Base-by-base conservation (phyloP, 2,888 invertebrate species). In the Drosophila colorata region DNA sequence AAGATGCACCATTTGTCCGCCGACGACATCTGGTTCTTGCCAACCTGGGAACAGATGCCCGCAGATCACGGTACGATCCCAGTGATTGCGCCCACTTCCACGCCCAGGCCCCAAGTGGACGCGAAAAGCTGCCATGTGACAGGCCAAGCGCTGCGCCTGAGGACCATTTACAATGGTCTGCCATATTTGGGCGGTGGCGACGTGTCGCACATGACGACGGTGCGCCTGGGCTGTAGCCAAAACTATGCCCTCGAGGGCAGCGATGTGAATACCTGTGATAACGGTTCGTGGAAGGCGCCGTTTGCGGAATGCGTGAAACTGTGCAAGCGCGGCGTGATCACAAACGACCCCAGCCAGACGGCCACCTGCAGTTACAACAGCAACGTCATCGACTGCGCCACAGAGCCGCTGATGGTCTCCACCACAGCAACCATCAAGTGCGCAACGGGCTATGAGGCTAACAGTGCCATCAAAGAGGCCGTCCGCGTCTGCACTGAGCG, bases 401-500 rank as follows among this genome's bases (percentile, higher is more conserved):
- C 1, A 2, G 44, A 48, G 0, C 3, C 14, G 25, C 16, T 63
- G 8, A 2, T 37, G 8, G 40, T 28, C 7, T 44, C 31, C 1
- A 55, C 53, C 7, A 18, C 2, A 5, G 57, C 33, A 2, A 37
- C 2, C 11, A 14, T 25, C 0, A 7, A 0, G 0, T 76, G 79
- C 37, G 63, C 70, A 7, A 35, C 4, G 25, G 71, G 76, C 13
- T 73, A 75, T 33, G 49, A n/a, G 2, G 0, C 35, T 13, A 4
- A 0, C 0, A 1, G 2, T 4, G 0, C 0, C 8, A 5, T 1
- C 2, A 2, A 4, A 4, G 5, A 18, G 7, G 5, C 4, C 1
- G 18, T 14, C 5, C 16, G 23, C 6, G 20, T 37, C 3, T 91
- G 91, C 38, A 58, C 60, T 2, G 25, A 2, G 0, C 48, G 76